Evolutionary conservation across 1,140 invertebrate species (phyloP).

Genomic region (Stegodyphus dumicola): DNA sequence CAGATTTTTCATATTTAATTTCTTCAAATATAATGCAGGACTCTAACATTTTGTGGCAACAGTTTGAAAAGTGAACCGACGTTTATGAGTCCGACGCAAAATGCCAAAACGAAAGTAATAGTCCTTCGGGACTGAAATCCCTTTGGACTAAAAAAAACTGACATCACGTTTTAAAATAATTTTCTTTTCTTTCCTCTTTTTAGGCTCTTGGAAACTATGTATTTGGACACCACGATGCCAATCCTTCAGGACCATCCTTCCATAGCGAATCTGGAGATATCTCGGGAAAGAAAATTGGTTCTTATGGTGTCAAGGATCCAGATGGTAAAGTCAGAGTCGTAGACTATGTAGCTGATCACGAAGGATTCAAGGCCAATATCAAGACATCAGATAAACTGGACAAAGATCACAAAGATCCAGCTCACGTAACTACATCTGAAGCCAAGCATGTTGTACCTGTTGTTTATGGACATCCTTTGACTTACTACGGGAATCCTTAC

Average conservation of each 20-base stretch:
- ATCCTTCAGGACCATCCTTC: constrained; percentile 17
- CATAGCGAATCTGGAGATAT: constrained; percentile 39
- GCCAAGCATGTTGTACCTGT: background rate
- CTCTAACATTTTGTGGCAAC: too few relatives aligned
- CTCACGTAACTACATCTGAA: constrained; percentile 11
- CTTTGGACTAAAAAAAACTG: too few relatives aligned
- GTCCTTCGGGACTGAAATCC: too few relatives aligned
- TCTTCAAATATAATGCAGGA: too few relatives aligned
- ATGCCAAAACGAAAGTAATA: too few relatives aligned
- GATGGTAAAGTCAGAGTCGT: constrained; percentile 64
- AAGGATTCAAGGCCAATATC: constrained; percentile 56
- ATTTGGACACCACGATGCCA: constrained; percentile 27
- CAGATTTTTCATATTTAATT: too few relatives aligned
- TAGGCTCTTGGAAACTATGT: constrained; percentile 34
- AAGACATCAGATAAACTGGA: constrained; percentile 20
- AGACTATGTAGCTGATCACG: constrained; percentile 65
- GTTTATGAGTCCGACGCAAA: too few relatives aligned
- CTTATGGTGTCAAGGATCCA: constrained; percentile 63
- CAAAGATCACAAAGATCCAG: constrained; percentile 28
- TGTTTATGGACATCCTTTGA: constrained; percentile 1
- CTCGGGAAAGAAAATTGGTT: constrained; percentile 62
- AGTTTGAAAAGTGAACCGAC: too few relatives aligned
- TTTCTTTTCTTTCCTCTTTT: background rate
- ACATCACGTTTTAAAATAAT: background rate
- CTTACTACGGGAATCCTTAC: background rate